Conservation (phyloP, 2,113 vertebrate species). For the Garra rufa region DNA sequence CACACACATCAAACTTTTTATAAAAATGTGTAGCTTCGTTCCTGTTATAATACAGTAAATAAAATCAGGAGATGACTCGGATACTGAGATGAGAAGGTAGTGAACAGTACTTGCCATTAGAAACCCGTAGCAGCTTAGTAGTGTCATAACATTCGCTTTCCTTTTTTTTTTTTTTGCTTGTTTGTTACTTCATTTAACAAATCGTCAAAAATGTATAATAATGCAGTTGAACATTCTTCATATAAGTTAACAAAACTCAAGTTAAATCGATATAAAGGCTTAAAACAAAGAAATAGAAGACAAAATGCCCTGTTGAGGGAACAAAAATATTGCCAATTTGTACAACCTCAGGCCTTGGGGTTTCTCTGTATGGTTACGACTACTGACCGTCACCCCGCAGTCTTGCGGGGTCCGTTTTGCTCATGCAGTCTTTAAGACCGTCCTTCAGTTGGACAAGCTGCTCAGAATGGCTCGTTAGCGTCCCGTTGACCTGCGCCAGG, state of each 20-base stretch:
- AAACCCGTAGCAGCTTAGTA: slow-evolving; percentile 76
- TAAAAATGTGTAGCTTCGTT: slow-evolving; percentile 75
- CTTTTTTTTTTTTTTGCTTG: slow-evolving; percentile 44
- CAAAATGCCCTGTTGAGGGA: slow-evolving; percentile 68
- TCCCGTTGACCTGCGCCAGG: slow-evolving; percentile 85
- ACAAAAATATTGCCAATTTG: slow-evolving; percentile 65
- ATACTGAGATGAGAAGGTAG: slow-evolving; percentile 60
- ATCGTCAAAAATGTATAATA: slow-evolving; percentile 63
- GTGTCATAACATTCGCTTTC: slow-evolving; percentile 65
- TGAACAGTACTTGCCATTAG: slow-evolving; percentile 68
- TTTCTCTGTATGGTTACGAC: slow-evolving; percentile 39
- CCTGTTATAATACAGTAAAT: slow-evolving; percentile 59
- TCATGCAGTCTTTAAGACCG: slow-evolving; percentile 83
- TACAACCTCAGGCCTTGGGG: slow-evolving; percentile 56
- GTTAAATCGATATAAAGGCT: slow-evolving; percentile 62
- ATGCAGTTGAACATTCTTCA: slow-evolving; percentile 68
- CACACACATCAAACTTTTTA: slow-evolving; percentile 63
- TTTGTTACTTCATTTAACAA: slow-evolving; percentile 52
- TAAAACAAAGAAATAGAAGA: slow-evolving; percentile 53
- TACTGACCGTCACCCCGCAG: slow-evolving; percentile 72
- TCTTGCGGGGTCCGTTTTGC: slow-evolving; percentile 74
- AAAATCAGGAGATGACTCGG: background rate
- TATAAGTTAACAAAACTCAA: slow-evolving; percentile 77
- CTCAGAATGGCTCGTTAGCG: slow-evolving; percentile 82
- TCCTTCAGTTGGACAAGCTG: slow-evolving; percentile 86